A percentile compares a stretch with the other conserved stretches of the same genome.
Evolutionary conservation across 2,113 vertebrate genomes (phyloP).

Genomic region (Rousettus leschenaultii): DNA sequence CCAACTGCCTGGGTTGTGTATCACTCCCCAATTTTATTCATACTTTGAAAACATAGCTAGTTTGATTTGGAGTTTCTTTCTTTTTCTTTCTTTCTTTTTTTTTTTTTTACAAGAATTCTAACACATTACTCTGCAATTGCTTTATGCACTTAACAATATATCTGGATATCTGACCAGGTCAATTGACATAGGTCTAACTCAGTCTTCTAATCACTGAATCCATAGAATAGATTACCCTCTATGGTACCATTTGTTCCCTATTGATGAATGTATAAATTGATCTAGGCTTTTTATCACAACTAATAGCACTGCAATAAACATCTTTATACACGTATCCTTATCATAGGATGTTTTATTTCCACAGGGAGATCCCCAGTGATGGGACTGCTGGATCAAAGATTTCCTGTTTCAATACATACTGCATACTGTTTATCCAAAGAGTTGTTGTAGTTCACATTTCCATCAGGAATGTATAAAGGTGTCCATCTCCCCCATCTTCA

Average conservation of each 20-base stretch:
- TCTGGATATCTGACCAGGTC: not conserved
- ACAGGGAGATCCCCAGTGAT: not conserved
- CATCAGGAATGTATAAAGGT: not conserved
- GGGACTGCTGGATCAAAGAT: not conserved
- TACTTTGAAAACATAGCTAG: slow-evolving; percentile 1
- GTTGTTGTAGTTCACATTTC: not conserved
- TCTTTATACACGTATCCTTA: not conserved
- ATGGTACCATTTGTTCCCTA: not conserved
- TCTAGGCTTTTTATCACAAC: not conserved
- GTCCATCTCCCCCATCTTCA: not conserved
- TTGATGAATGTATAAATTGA: not conserved
- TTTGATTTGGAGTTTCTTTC: not conserved
- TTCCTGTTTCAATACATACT: not conserved
- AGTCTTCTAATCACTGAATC: not conserved
- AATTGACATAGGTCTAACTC: not conserved
- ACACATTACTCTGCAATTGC: not conserved
- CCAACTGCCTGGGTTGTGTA: not conserved
- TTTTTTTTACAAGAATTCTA: not conserved
- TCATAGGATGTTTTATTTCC: too few relatives aligned
- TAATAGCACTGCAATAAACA: not conserved
- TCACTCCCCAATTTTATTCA: not conserved
- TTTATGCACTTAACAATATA: not conserved
- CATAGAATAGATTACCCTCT: not conserved
- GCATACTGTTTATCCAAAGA: not conserved
- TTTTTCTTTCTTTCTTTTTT: too few relatives aligned